Percentiles rank a stretch among this genome's conserved stretches.
These are phyloP conservation scores for Argyra leucocephala DNA, from an alignment of 2,888 invertebrate species.

Conservation along the genomic window DNA sequence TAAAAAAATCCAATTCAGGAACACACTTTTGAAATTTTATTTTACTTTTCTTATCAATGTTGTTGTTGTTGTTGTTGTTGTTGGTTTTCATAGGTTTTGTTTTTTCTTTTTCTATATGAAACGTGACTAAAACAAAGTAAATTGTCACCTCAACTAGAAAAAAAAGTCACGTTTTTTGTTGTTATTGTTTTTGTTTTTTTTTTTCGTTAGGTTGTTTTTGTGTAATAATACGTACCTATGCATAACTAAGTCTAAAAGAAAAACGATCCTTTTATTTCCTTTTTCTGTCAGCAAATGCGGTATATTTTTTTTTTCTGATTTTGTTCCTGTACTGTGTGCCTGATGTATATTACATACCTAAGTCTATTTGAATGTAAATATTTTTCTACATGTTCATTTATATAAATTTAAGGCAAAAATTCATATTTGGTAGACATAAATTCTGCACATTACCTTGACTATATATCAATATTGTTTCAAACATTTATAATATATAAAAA, in stretches of 20 bases:
- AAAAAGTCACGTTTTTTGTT: constrained; percentile 9
- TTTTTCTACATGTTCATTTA: not conserved
- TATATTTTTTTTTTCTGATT: not conserved
- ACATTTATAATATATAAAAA: not conserved
- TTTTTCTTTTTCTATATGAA: constrained; percentile 2
- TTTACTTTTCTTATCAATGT: not conserved
- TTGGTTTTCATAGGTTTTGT: not conserved
- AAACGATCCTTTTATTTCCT: not conserved
- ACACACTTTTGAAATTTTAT: not conserved
- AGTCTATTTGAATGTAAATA: too few species aligned
- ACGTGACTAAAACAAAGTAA: constrained; percentile 11
- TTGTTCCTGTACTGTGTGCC: not conserved
- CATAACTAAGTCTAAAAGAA: not conserved
- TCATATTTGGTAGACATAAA: not conserved
- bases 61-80: not conserved
- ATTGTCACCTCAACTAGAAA: constrained; percentile 5
- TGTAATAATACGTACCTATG: not conserved
- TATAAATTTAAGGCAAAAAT: not conserved
- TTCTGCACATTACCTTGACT: not conserved
- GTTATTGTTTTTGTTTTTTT: not conserved
- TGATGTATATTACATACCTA: not conserved
- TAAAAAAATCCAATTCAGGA: too few species aligned
- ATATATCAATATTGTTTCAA: not conserved
- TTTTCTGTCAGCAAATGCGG: not conserved
- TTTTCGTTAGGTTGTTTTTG: too few species aligned